Percentiles rank a stretch among this genome's conserved stretches.
These are phyloP conservation scores for Drepana arcuata DNA, from an alignment of 1,140 invertebrate genomes.

Conservation along the genomic window DNA sequence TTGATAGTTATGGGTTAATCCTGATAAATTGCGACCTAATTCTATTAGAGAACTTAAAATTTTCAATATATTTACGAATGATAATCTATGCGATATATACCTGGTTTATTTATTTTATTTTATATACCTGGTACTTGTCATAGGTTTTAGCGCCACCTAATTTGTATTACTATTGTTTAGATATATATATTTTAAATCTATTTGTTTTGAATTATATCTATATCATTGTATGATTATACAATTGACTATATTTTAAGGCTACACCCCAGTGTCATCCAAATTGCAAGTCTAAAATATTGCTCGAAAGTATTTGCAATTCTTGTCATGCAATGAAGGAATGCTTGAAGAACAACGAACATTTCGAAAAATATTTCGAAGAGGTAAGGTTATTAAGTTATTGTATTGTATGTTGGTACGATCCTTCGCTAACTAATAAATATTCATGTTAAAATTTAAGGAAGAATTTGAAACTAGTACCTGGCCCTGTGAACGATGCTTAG, in stretches of 20 bases:
- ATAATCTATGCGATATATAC: no score
- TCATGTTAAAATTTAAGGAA: constrained; percentile 29
- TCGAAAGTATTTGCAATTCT: constrained; percentile 49
- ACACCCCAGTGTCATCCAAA: constrained; percentile 39
- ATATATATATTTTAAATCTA: no score
- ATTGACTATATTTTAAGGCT: constrained; percentile 34
- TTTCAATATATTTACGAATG: no score
- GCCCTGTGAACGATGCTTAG: constrained; percentile 57
- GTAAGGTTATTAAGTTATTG: constrained; percentile 17
- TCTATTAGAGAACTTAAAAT: no score
- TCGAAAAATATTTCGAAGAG: constrained; percentile 46
- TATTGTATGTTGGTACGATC: background rate
- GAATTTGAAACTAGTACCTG: constrained; percentile 54
- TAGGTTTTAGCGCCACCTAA: no score
- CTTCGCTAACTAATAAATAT: background rate
- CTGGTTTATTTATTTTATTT: no score
- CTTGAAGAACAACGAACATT: constrained; percentile 34
- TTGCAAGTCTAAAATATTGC: constrained; percentile 48
- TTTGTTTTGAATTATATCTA: no score
- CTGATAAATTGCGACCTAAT: no score
- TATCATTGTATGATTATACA: no score
- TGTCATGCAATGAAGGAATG: constrained; percentile 46
- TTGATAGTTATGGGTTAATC: no score
- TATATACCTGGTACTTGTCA: no score
- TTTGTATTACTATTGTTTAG: no score